phyloP scores from a whole-genome alignment of 2,797 vertebrate species.

The Apogon hyalosoma region DNA sequence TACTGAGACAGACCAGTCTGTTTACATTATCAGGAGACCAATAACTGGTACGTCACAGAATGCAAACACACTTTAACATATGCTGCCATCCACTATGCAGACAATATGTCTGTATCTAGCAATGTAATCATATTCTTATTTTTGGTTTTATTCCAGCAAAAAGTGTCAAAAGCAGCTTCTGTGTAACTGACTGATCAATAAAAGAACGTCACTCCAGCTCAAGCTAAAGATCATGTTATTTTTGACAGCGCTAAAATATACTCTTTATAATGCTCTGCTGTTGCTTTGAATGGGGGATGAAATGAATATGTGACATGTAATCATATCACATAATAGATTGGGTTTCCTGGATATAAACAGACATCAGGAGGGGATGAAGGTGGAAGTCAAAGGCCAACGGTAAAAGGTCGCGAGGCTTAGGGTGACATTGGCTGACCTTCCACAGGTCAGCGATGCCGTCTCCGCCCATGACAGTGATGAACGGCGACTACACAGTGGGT shows the following conservation, averaged over 20 bases:
- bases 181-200: too few relatives aligned
- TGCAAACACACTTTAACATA: too few relatives aligned
- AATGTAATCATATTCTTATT: too few relatives aligned
- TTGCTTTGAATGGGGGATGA: conserved; percentile 20
- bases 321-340: conserved; percentile 42
- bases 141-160: too few relatives aligned
- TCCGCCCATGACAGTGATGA: conserved; percentile 82
- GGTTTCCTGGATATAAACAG: conserved; percentile 33
- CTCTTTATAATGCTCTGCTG: not conserved
- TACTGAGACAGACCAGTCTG: too few relatives aligned
- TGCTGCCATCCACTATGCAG: too few relatives aligned
- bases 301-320: conserved; percentile 50
- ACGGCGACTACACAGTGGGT: conserved; percentile 65
- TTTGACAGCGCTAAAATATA: not conserved
- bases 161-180: too few relatives aligned
- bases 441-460: conserved; percentile 74
- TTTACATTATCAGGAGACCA: too few relatives aligned
- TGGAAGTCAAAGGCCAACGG: conserved; percentile 55
- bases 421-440: conserved; percentile 81
- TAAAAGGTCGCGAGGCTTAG: conserved; percentile 77
- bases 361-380: conserved; percentile 30
- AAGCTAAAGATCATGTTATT: too few relatives aligned
- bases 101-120: too few relatives aligned
- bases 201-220: too few relatives aligned
- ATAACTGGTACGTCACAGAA: too few relatives aligned